Evolutionary conservation across 2,888 invertebrate genomes (phyloP).

Genomic region (Drosophila kanekoi): DNA sequence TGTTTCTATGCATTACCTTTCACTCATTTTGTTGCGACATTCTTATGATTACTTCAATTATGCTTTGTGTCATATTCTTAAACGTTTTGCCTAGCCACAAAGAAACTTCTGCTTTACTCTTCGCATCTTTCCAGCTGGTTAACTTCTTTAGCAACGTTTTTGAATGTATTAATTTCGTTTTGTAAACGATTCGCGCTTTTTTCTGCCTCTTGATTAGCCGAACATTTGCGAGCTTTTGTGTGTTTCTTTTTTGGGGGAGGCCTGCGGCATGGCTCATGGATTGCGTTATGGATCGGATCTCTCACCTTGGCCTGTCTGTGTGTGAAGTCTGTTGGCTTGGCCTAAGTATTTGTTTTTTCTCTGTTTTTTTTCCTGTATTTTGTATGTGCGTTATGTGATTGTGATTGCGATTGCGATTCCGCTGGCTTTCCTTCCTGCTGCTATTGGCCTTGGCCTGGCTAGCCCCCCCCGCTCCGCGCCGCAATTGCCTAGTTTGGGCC

Average conservation of each 20-base stretch:
- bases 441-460: slow-evolving; percentile 71
- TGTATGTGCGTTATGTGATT: slow-evolving; percentile 32
- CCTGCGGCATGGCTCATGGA: slow-evolving; percentile 16
- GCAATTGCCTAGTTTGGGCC: slow-evolving; percentile 14
- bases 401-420: slow-evolving; percentile 50
- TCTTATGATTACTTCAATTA: no score
- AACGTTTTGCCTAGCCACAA: no score
- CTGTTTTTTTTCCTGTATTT: no score
- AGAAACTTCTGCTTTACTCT: no score
- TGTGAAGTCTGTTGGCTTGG: slow-evolving; percentile 16
- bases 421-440: slow-evolving; percentile 68
- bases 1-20: no score
- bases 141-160: neutral
- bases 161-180: neutral
- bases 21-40: no score
- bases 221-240: slow-evolving; percentile 13
- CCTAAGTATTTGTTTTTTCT: slow-evolving; percentile 25
- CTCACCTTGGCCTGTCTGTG: slow-evolving; percentile 60
- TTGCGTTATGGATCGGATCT: slow-evolving; percentile 51
- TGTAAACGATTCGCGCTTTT: neutral
- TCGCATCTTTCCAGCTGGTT: no score
- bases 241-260: slow-evolving; percentile 5
- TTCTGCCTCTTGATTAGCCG: slow-evolving; percentile 13
- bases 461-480: slow-evolving; percentile 7
- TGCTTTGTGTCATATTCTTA: no score